Evolutionary conservation across 2,113 vertebrate genomes (phyloP), one percentile per base, ranked within the genome.

Genomic region (Paralichthys olivaceus): DNA sequence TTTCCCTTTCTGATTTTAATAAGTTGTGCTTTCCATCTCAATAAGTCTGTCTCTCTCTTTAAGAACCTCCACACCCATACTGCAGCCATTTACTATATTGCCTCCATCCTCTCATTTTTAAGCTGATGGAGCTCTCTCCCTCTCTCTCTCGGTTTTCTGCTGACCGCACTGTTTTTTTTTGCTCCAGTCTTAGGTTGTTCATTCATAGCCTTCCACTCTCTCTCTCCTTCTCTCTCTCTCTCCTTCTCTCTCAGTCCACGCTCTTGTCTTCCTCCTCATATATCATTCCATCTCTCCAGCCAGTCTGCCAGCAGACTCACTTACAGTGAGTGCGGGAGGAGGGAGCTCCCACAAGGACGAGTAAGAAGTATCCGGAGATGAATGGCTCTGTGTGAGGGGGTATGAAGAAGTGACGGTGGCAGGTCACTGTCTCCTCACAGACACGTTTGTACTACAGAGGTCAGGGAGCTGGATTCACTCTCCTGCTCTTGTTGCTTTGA

Each of bases 141-240:
- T 72, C 65, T 62, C 71, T 54, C 64, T 71, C 47, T 72, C 5
- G 65, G 37, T 70, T 22, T 90, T 90, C 80, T 88, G 90, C 92
- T 93, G 92, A 93, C 84, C 25, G 61, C 59, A 11, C 70, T 92
- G 88, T 78, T 71, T 92, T 90, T 77, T 72, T 80, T 69, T 75
- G 60, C 77, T 84, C 75, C 22, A 13, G 72, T 65, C 77, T 77
- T 69, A 79, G 84, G 75, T 83, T 79, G 80, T 80, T 86, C 85
- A 89, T 86, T 93, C 89, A 77, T 32, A 71, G 60, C 69, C 79
- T 57, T 32, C n/a, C 54, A n/a, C 28, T 9, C 65, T 47, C 45
- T 56, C 17, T 72, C 51, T 77, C 51, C 47, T 60, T 56, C 61
- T 43, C 58, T 25, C 23, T 26, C 51, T 53, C 70, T 85, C 71